These are phyloP conservation scores for Cetonia aurata DNA, from an alignment of 2,888 invertebrate species.

Conservation along the genomic window DNA sequence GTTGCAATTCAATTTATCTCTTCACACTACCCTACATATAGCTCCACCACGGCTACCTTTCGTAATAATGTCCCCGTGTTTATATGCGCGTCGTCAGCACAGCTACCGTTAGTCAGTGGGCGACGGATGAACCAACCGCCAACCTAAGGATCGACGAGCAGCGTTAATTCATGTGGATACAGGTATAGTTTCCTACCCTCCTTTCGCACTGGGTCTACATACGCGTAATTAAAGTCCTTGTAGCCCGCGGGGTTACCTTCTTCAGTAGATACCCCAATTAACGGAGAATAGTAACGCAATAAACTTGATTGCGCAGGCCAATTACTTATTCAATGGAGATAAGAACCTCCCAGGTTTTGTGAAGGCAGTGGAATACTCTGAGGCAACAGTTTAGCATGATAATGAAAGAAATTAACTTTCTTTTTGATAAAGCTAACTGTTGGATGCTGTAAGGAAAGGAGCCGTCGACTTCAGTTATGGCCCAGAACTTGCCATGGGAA, in stretches of 20 bases:
- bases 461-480: no score
- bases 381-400: no score
- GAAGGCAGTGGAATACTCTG: no score
- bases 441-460: no score
- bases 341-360: no score
- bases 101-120: background rate
- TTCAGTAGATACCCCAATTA: conserved; percentile 64
- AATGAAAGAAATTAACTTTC: no score
- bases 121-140: background rate
- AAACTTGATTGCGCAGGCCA: conserved; percentile 65
- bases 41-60: background rate
- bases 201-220: conserved; percentile 39
- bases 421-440: no score
- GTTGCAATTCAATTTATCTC: conserved; percentile 24
- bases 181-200: conserved; percentile 58
- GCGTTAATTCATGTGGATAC: conserved; percentile 58
- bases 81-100: conserved; percentile 14
- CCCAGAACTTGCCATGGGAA: no score
- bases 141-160: conserved; percentile 16
- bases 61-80: conserved; percentile 23
- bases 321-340: no score
- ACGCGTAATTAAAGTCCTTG: conserved; percentile 62
- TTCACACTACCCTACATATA: conserved; percentile 7
- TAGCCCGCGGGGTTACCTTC: conserved; percentile 62
- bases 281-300: conserved; percentile 65